These are phyloP conservation scores for Temnothorax rugatulus DNA, from an alignment of 2,888 invertebrate genomes.

Conservation along the genomic window DNA sequence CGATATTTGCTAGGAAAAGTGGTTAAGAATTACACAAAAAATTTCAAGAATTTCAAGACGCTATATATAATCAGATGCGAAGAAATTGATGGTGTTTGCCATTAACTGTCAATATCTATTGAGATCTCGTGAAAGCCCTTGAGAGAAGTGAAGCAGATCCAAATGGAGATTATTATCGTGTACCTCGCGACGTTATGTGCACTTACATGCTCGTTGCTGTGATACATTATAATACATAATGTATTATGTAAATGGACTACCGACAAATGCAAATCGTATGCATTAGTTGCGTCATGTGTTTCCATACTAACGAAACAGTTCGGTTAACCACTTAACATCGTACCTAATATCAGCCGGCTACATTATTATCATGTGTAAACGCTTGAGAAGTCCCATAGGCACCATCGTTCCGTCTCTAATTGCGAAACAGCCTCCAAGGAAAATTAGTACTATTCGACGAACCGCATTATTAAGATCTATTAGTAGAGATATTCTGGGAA, in stretches of 20 bases:
- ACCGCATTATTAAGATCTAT: neutral
- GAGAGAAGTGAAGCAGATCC: slow-evolving; percentile 29
- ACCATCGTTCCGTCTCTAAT: slow-evolving; percentile 19
- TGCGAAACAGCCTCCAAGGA: neutral
- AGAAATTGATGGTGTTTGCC: neutral
- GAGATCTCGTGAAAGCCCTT: neutral
- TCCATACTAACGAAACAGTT: slow-evolving; percentile 39
- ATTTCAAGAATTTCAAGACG: neutral
- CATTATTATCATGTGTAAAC: slow-evolving; percentile 20
- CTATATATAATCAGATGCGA: neutral
- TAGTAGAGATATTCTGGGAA: neutral
- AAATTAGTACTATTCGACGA: slow-evolving; percentile 16
- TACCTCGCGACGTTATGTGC: slow-evolving; percentile 4
- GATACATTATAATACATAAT: slow-evolving; percentile 59
- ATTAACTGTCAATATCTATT: slow-evolving; percentile 17
- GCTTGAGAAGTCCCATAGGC: neutral
- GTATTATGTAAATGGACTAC: slow-evolving; percentile 65
- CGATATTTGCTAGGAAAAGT: neutral
- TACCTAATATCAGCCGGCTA: neutral
- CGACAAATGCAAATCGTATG: slow-evolving; percentile 59
- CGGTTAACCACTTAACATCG: slow-evolving; percentile 44
- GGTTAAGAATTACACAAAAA: neutral
- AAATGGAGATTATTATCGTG: slow-evolving; percentile 34
- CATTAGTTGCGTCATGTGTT: slow-evolving; percentile 46
- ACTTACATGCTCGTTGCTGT: slow-evolving; percentile 18